phyloP scores from a whole-genome alignment of 2,888 invertebrate species.

The Ormyrus thymus region DNA sequence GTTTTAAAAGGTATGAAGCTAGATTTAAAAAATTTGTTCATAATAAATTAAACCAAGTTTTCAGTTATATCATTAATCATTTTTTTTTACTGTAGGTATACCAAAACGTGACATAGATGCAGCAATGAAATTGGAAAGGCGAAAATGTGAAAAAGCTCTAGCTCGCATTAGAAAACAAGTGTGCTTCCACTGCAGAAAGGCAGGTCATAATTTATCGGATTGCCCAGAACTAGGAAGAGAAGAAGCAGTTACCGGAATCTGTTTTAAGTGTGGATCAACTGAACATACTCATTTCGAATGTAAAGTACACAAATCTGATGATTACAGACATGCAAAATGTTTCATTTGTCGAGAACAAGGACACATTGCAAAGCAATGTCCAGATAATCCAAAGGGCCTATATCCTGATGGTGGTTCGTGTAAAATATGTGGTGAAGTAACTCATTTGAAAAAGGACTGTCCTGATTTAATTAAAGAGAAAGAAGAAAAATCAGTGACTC shows the following conservation, averaged over 20 bases:
- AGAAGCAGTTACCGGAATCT: constrained; percentile 81
- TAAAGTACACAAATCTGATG: constrained; percentile 80
- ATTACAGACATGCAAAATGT: constrained; percentile 89
- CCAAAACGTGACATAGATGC: constrained; percentile 81
- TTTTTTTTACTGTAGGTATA: constrained; percentile 71
- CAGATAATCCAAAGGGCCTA: constrained; percentile 89
- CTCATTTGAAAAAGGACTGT: constrained; percentile 89
- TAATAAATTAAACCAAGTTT: constrained; percentile 9
- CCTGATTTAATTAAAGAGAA: constrained; percentile 77
- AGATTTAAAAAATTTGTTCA: constrained; percentile 18
- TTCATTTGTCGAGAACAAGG: constrained; percentile 92
- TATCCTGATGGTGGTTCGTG: constrained; percentile 92
- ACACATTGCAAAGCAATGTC: constrained; percentile 91
- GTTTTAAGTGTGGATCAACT: constrained; percentile 93
- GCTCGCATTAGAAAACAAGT: constrained; percentile 82
- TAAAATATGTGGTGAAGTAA: constrained; percentile 89
- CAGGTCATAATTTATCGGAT: constrained; percentile 87
- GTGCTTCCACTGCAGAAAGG: constrained; percentile 87
- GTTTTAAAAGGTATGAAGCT: constrained; percentile 77
- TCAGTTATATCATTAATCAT: background rate
- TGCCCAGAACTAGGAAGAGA: constrained; percentile 83
- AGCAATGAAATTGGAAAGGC: constrained; percentile 82
- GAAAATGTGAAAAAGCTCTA: constrained; percentile 84
- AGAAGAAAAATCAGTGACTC: constrained; percentile 66
- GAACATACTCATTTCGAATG: constrained; percentile 88